phyloP scores from a whole-genome alignment of 2,113 vertebrate species.

The Hippocampus zosterae region DNA sequence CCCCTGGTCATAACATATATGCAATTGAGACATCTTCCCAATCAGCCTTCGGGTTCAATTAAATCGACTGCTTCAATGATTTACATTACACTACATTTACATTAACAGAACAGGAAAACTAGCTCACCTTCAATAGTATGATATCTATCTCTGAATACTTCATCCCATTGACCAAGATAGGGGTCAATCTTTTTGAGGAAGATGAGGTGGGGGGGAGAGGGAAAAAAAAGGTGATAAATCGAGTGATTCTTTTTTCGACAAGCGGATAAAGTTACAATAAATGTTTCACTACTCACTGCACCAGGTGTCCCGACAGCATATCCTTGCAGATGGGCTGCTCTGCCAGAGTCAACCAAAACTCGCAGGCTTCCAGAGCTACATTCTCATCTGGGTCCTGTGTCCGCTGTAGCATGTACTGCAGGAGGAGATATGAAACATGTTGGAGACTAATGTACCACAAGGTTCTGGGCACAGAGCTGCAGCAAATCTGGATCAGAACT shows the following conservation, averaged over 20 bases:
- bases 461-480: not conserved
- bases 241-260: not conserved
- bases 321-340: constrained; percentile 96
- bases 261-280: not conserved
- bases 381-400: constrained; percentile 94
- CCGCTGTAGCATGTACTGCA: constrained; percentile 92
- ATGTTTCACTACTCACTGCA: constrained; percentile 78
- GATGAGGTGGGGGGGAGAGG: not conserved
- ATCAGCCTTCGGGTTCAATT: not conserved
- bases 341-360: constrained; percentile 94
- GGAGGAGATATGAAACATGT: not conserved
- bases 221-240: too few species aligned
- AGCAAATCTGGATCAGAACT: constrained; percentile 43
- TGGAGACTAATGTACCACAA: not conserved
- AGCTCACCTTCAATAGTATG: constrained; percentile 87
- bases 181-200: constrained; percentile 73
- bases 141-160: constrained; percentile 96
- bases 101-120: not conserved
- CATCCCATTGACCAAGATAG: constrained; percentile 91
- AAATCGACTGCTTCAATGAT: not conserved
- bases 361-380: constrained; percentile 90
- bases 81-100: not conserved
- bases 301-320: constrained; percentile 83
- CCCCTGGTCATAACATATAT: constrained; percentile 69
- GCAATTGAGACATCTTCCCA: not conserved